Evolutionary conservation across 2,888 invertebrate genomes (phyloP).

Genomic region (Drosophila leonis): DNA sequence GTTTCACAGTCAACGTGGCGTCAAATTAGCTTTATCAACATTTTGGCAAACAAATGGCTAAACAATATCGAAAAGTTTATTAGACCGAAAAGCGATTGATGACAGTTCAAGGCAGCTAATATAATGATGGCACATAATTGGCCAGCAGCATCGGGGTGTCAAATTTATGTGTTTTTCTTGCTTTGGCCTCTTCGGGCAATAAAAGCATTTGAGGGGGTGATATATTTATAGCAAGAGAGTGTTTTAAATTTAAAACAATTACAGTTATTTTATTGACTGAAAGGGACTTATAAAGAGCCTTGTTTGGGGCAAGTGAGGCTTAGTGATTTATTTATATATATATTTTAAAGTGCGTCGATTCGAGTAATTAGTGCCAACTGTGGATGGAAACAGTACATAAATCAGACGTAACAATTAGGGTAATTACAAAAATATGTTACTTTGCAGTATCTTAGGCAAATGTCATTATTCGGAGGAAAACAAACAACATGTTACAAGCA

Average conservation of each 20-base stretch:
- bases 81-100: conserved; percentile 58
- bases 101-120: conserved; percentile 33
- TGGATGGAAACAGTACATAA: neutral
- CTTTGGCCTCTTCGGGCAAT: neutral
- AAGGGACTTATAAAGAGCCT: neutral
- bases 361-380: neutral
- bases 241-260: conserved; percentile 10
- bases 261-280: neutral
- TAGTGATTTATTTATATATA: neutral
- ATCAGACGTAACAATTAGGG: neutral
- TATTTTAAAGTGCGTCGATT: neutral
- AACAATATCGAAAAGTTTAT: conserved; percentile 50
- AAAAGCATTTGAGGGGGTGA: neutral
- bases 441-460: neutral
- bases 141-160: neutral
- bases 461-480: neutral
- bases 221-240: neutral
- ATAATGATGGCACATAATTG: conserved; percentile 24
- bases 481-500: too few relatives aligned
- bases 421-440: neutral
- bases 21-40: conserved; percentile 70
- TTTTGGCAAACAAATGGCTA: conserved; percentile 55
- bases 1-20: conserved; percentile 53
- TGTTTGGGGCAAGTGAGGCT: neutral
- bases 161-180: conserved; percentile 5